Evolutionary conservation across 1,140 invertebrate genomes (phyloP).

Genomic region (Oryctes rhinoceros): DNA sequence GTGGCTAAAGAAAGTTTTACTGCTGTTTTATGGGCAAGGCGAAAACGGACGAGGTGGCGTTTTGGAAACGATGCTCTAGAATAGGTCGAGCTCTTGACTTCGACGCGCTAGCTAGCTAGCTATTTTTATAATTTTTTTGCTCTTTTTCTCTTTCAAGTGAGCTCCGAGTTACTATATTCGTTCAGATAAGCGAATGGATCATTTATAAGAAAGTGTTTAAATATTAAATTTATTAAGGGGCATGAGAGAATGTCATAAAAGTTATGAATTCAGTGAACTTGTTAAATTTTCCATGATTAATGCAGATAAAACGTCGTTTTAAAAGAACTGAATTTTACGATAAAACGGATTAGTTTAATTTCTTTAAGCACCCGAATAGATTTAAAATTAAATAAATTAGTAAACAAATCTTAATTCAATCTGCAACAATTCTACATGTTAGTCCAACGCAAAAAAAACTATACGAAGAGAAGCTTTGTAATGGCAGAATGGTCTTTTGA

Average conservation of each 20-base stretch:
- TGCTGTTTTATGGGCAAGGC: conserved; percentile 33
- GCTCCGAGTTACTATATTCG: background rate
- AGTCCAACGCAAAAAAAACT: no score
- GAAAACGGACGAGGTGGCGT: background rate
- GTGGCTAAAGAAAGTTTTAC: conserved; percentile 24
- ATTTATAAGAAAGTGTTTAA: background rate
- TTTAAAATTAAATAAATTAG: no score
- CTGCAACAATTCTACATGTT: no score
- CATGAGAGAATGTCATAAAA: background rate
- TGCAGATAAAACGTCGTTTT: background rate
- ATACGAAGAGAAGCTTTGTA: no score
- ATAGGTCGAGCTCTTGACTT: conserved; percentile 10
- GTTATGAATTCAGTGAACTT: background rate
- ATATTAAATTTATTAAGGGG: background rate
- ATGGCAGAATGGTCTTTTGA: no score
- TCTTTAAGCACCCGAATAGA: no score
- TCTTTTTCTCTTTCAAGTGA: background rate
- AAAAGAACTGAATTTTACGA: no score
- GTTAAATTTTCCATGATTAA: conserved; percentile 2
- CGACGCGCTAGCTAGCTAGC: background rate
- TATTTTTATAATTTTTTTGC: conserved; percentile 14
- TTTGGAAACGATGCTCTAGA: conserved; percentile 15
- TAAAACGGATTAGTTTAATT: no score
- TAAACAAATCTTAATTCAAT: no score
- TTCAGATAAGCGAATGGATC: background rate